Evolutionary conservation across 1,140 invertebrate species (phyloP).

Genomic region (Ceratina calcarata): DNA sequence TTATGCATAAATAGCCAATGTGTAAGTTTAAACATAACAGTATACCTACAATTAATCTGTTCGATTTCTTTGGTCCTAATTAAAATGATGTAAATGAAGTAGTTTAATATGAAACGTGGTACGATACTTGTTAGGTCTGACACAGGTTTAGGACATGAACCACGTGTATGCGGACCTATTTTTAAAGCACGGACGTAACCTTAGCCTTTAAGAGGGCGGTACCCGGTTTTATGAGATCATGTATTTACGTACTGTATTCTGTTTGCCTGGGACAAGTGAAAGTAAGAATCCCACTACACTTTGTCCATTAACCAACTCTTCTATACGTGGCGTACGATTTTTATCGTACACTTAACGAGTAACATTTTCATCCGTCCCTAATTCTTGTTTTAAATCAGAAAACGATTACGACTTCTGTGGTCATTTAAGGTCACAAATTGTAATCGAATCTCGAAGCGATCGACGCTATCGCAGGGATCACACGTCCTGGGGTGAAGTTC

Average conservation of each 20-base stretch:
- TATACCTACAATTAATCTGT: neutral
- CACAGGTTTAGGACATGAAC: neutral
- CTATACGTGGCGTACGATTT: too few relatives aligned
- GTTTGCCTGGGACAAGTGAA: neutral
- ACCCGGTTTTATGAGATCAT: neutral
- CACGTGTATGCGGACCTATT: neutral
- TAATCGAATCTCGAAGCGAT: neutral
- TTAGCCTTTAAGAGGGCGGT: neutral
- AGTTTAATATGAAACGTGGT: too few relatives aligned
- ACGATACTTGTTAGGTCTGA: neutral
- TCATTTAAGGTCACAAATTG: neutral
- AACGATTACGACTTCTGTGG: too few relatives aligned
- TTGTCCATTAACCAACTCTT: neutral
- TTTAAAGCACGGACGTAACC: neutral
- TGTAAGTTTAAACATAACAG: too few relatives aligned
- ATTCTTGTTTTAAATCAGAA: neutral
- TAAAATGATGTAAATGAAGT: neutral
- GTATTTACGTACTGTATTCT: neutral
- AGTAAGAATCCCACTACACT: neutral
- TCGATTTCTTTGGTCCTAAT: too few relatives aligned
- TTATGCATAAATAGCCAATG: too few relatives aligned
- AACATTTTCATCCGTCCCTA: neutral
- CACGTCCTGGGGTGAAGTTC: neutral
- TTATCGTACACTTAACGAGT: too few relatives aligned
- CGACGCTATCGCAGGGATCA: constrained; percentile 14